These are phyloP conservation scores for Drosophila sp. DNA, from an alignment of 1,140 invertebrate species.

Conservation along the genomic window DNA sequence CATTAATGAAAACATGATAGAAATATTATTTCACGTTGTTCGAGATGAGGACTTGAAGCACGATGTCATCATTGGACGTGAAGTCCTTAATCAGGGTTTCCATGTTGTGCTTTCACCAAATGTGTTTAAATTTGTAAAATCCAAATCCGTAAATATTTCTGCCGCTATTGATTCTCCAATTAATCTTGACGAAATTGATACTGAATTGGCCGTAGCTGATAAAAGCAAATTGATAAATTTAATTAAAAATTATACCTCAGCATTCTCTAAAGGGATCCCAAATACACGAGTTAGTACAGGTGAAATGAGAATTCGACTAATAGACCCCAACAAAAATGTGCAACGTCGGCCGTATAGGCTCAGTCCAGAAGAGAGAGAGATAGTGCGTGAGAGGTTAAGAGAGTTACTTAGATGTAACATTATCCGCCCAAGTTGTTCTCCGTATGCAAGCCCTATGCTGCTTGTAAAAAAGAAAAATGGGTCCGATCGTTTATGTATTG, in stretches of 20 bases:
- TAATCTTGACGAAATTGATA: too few species aligned
- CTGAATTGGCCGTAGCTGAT: neutral
- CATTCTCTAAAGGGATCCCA: neutral
- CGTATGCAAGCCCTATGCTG: slow-evolving; percentile 1
- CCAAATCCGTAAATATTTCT: too few species aligned
- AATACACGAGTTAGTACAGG: neutral
- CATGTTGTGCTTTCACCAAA: too few species aligned
- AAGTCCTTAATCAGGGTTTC: too few species aligned
- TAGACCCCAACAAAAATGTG: slow-evolving; percentile 1
- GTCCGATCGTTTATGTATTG: neutral
- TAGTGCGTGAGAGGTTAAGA: neutral
- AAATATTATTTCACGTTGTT: too few species aligned
- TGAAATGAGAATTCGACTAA: slow-evolving; percentile 4
- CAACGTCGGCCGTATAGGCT: slow-evolving; percentile 10
- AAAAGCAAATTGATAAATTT: neutral
- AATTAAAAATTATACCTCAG: too few species aligned
- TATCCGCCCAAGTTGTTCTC: neutral
- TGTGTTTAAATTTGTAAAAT: too few species aligned
- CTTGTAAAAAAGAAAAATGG: neutral
- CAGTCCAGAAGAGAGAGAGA: slow-evolving; percentile 4
- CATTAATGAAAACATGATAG: too few species aligned
- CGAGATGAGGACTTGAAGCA: too few species aligned
- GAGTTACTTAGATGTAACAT: too few species aligned
- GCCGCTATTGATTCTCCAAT: neutral
- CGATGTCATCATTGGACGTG: too few species aligned